phyloP scores from a whole-genome alignment of 2,888 invertebrate species.

The Iphiclides podalirius region DNA sequence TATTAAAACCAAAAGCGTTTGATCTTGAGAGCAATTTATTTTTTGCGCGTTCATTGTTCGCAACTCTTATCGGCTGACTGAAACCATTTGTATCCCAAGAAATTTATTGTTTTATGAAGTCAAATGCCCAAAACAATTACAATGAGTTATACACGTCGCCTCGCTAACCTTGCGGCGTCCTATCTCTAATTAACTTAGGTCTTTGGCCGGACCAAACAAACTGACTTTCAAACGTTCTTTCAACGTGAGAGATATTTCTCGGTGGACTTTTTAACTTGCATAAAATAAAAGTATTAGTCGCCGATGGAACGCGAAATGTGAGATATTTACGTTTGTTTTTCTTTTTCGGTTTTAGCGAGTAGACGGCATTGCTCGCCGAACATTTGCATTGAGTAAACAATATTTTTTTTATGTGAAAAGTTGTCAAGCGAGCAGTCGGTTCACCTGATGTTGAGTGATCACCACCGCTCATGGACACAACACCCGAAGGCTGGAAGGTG shows the following conservation, averaged over 20 bases:
- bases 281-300: conserved; percentile 23
- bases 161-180: conserved; percentile 56
- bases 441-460: no score
- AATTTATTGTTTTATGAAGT: conserved; percentile 30
- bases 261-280: conserved; percentile 54
- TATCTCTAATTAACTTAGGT: conserved; percentile 62
- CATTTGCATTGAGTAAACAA: not conserved
- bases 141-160: conserved; percentile 31
- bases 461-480: not conserved
- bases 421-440: no score
- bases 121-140: conserved; percentile 29
- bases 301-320: conserved; percentile 12
- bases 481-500: no score
- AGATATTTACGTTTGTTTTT: conserved; percentile 1
- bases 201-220: conserved; percentile 56
- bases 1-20: not conserved
- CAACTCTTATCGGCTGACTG: conserved; percentile 1
- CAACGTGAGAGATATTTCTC: conserved; percentile 62
- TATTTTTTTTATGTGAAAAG: no score
- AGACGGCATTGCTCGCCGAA: not conserved
- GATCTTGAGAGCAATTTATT: not conserved
- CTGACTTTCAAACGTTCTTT: conserved; percentile 71
- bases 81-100: conserved; percentile 5
- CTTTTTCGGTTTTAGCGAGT: not conserved
- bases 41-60: conserved; percentile 1